phyloP scores from a whole-genome alignment of 92 coral and sea anemone genomes.

The Epizoanthus fatuus region DNA sequence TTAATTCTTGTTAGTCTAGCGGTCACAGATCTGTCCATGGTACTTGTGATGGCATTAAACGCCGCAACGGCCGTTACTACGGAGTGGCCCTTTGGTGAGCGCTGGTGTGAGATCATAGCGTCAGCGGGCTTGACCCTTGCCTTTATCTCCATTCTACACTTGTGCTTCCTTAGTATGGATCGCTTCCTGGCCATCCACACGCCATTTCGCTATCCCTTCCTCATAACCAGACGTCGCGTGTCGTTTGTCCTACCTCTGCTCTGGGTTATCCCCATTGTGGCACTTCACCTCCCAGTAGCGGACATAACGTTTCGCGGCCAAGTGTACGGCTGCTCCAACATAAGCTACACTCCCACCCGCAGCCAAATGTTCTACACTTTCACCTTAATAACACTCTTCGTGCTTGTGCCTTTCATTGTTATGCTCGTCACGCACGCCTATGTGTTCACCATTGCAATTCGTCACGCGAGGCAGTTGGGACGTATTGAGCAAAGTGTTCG shows the following conservation, averaged over 20 bases:
- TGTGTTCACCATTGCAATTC: constrained; percentile 81
- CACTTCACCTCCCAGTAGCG: constrained; percentile 80
- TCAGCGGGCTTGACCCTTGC: constrained; percentile 79
- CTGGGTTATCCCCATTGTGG: constrained; percentile 69
- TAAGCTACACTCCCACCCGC: constrained; percentile 9
- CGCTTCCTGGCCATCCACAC: constrained; percentile 87
- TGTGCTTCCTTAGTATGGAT: constrained; percentile 88
- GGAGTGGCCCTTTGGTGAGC: constrained; percentile 88
- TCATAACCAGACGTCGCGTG: constrained; percentile 73
- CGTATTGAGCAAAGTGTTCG: constrained; percentile 66
- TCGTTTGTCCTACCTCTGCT: constrained; percentile 40
- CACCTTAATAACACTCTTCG: constrained; percentile 68
- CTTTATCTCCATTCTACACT: constrained; percentile 89
- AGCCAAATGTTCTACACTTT: constrained; percentile 69
- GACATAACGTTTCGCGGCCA: constrained; percentile 83
- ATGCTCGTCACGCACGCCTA: constrained; percentile 81
- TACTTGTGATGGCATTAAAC: constrained; percentile 79
- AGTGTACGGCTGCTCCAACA: constrained; percentile 82
- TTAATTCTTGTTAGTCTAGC: constrained; percentile 85
- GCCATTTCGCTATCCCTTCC: constrained; percentile 81
- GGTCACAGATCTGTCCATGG: constrained; percentile 89
- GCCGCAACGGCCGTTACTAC: constrained; percentile 81
- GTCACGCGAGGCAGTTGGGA: constrained; percentile 78
- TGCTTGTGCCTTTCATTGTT: constrained; percentile 75
- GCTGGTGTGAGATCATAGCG: constrained; percentile 75